Base-by-base conservation (phyloP, 2,888 invertebrate genomes). In the Drosophila cognata region DNA sequence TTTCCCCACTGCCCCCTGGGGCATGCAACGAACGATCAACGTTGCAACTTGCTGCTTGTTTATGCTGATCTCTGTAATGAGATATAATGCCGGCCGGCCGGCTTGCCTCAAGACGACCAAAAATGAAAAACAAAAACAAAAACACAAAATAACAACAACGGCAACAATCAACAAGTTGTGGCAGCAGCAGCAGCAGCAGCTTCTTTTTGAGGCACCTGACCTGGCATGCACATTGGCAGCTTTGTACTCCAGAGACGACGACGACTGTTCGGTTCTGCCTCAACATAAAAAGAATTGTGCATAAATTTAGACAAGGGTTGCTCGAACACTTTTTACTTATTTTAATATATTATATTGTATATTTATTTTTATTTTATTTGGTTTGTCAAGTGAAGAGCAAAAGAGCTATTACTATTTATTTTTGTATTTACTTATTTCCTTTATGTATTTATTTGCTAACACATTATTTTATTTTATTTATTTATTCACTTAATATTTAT, bases 11-110 rank as follows among this genome's bases (percentile, higher is more conserved):
- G 41, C 25, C 21, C 21, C 41, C 61, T 35, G 77, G 66, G 83
- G 74, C 83, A 81, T 88, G 86, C 81, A 76, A 46, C 25, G 46
- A 25, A 46, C 46, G 46, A 46, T 46, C 46, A 46, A 25, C 25
- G 46, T 46, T 46, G 25, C 25, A 46, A 25, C 46, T 46, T 8
- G 46, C 73, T 72, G 81, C 89, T 86, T 89, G 84, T 88, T 86
- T 84, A 88, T 84, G 88, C 84, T 88, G 88, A 89, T 89, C 88
- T 85, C 78, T 87, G 78, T 88, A 90, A 89, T 86, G 83, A 88
- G 89, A 89, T 90, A 88, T 86, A 88, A 89, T 89, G 86, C 89
- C 86, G 88, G 88, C 88, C 84, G 88, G 81, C 71, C 56, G 60
- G 78, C 64, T 71, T 65, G 70, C 51, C 65, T 50, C 63, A 63